Evolutionary conservation across 2,113 vertebrate species (phyloP).

Genomic region (Perca flavescens): DNA sequence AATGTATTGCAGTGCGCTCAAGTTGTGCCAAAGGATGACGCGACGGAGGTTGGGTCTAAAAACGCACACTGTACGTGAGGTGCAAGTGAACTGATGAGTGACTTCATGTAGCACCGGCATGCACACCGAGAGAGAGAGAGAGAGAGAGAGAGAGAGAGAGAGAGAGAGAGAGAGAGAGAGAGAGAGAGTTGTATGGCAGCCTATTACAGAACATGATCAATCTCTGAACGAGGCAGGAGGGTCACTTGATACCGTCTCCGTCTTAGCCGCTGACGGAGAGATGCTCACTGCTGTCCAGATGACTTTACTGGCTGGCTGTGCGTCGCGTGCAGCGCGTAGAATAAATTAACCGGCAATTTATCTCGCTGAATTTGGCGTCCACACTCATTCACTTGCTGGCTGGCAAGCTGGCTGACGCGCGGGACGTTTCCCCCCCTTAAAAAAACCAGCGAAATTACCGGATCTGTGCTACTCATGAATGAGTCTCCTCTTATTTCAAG

Average conservation of each 20-base stretch:
- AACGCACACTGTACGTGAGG: slow-evolving; percentile 78
- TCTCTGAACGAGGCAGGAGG: slow-evolving; percentile 61
- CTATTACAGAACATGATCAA: slow-evolving; percentile 57
- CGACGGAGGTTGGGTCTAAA: slow-evolving; percentile 66
- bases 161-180: slow-evolving; percentile 31
- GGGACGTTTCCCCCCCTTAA: slow-evolving; percentile 31
- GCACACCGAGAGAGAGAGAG: slow-evolving; percentile 20
- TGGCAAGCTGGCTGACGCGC: slow-evolving; percentile 15
- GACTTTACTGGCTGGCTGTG: slow-evolving; percentile 54
- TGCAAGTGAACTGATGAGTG: slow-evolving; percentile 81
- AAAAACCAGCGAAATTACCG: slow-evolving; percentile 29
- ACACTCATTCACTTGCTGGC: slow-evolving; percentile 17
- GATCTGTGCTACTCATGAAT: slow-evolving; percentile 57
- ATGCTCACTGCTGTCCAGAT: slow-evolving; percentile 60
- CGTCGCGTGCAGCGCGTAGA: slow-evolving; percentile 35
- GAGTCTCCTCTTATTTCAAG: slow-evolving; percentile 67
- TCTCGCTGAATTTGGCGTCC: slow-evolving; percentile 14
- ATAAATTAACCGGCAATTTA: slow-evolving; percentile 38
- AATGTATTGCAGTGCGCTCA: slow-evolving; percentile 38
- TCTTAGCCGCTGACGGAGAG: slow-evolving; percentile 48
- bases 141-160: slow-evolving; percentile 27
- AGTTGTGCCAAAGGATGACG: slow-evolving; percentile 74
- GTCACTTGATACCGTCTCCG: slow-evolving; percentile 61
- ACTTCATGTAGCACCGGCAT: slow-evolving; percentile 68
- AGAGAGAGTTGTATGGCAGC: slow-evolving; percentile 20